Percentiles rank a stretch among this genome's conserved stretches.
phyloP scores from a whole-genome alignment of 1,140 invertebrate genomes.

The Drosophila rhopaloa region DNA sequence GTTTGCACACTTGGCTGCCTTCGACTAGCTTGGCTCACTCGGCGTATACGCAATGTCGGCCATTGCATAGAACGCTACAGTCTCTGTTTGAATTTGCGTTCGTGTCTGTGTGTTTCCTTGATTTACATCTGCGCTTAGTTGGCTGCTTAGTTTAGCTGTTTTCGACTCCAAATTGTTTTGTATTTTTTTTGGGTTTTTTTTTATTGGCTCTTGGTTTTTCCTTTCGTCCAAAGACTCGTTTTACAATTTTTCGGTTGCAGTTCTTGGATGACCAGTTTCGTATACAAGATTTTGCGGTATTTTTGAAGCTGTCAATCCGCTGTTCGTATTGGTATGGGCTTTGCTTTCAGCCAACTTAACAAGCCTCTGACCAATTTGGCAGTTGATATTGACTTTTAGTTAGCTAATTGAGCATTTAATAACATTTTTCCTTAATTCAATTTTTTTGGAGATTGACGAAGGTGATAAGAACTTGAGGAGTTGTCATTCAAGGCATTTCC shows the following conservation, averaged over 20 bases:
- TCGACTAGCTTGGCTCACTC: slow-evolving; percentile 39
- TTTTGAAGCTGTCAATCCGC: slow-evolving; percentile 26
- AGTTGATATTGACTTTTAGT: slow-evolving; percentile 79
- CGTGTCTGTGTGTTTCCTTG: slow-evolving; percentile 67
- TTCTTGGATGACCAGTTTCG: slow-evolving; percentile 80
- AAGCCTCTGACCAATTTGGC: slow-evolving; percentile 57
- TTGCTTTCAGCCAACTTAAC: slow-evolving; percentile 51
- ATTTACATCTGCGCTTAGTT: slow-evolving; percentile 70
- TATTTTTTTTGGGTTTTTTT: slow-evolving; percentile 21
- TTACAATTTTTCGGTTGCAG: slow-evolving; percentile 54
- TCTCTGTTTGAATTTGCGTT: slow-evolving; percentile 11
- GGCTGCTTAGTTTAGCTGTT: slow-evolving; percentile 36
- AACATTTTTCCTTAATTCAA: slow-evolving; percentile 45
- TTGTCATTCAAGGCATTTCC: slow-evolving; percentile 13
- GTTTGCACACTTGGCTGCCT: slow-evolving; percentile 74
- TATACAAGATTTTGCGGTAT: slow-evolving; percentile 51
- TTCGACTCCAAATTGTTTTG: slow-evolving; percentile 39
- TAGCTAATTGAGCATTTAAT: slow-evolving; percentile 66
- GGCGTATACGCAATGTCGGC: slow-evolving; percentile 79
- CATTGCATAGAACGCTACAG: slow-evolving; percentile 64
- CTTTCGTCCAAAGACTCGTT: slow-evolving; percentile 71
- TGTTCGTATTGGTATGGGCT: slow-evolving; percentile 34
- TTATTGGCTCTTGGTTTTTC: slow-evolving; percentile 41
- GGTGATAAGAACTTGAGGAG: slow-evolving; percentile 8
- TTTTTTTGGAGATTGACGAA: slow-evolving; percentile 20